These are phyloP conservation scores for Saccostrea echinata DNA, from an alignment of 1,140 invertebrate species.

Conservation along the genomic window DNA sequence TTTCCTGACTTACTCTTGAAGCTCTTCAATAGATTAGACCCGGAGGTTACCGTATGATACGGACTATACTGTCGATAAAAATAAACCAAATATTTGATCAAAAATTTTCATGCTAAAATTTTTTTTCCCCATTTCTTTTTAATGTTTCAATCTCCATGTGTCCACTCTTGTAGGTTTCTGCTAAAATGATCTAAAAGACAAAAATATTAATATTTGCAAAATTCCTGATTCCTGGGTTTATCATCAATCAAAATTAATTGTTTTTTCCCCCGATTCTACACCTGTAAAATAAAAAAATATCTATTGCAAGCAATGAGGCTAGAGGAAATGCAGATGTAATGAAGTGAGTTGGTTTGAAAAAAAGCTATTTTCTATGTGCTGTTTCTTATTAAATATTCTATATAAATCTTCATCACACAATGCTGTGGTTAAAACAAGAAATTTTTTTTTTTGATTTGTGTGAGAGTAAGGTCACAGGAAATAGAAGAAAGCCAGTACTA, in stretches of 20 bases:
- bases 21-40: conserved; percentile 88
- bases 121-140: neutral
- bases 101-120: neutral
- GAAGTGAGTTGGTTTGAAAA: too few species aligned
- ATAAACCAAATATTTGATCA: conserved; percentile 33
- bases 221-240: neutral
- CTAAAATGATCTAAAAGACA: neutral
- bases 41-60: conserved; percentile 94
- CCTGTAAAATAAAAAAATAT: neutral
- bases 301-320: neutral
- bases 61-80: conserved; percentile 81
- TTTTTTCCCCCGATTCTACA: neutral
- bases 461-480: neutral
- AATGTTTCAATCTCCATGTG: neutral
- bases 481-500: neutral
- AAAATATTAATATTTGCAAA: conserved; percentile 6
- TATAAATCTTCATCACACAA: neutral
- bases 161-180: neutral
- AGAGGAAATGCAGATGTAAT: neutral
- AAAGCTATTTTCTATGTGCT: neutral
- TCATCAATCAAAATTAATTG: neutral
- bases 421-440: neutral
- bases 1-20: conserved; percentile 83
- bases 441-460: neutral
- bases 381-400: neutral